Conservation (phyloP, 2,797 vertebrate genomes). For the Gorsachius magnificus region DNA sequence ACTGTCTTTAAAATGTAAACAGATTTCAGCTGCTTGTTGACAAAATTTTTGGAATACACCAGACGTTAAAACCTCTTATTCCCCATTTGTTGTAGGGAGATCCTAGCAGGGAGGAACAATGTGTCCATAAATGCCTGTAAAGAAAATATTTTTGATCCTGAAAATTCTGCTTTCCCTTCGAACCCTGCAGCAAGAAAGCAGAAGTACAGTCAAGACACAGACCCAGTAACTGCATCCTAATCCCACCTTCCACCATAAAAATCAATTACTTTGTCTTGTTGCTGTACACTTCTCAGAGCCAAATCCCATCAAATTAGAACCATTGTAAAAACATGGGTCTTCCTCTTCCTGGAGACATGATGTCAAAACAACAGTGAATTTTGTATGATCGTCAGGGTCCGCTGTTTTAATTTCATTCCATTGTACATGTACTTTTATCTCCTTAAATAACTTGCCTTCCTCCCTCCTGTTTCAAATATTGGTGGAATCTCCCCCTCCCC, state of each 20-base stretch:
- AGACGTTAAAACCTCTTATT: neutral
- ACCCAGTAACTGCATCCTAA: neutral
- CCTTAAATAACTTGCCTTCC: neutral
- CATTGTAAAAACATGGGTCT: neutral
- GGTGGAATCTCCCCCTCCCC: neutral
- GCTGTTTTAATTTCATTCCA: neutral
- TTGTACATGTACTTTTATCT: neutral
- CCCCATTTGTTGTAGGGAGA: neutral
- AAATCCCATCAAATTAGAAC: neutral
- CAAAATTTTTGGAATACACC: neutral
- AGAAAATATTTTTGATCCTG: neutral
- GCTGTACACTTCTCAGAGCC: neutral
- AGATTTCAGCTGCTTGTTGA: slow-evolving; percentile 11
- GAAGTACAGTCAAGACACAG: neutral
- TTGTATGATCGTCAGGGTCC: neutral
- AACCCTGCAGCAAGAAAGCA: neutral
- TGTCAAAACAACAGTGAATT: neutral
- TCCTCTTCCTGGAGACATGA: neutral
- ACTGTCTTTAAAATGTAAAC: slow-evolving; percentile 3
- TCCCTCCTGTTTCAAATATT: neutral
- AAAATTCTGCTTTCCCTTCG: neutral
- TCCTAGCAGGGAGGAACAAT: neutral
- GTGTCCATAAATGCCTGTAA: neutral
- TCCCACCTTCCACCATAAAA: neutral
- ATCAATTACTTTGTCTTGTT: neutral